Conservation (phyloP, 2,797 vertebrate genomes). For the Furcifer pardalis region DNA sequence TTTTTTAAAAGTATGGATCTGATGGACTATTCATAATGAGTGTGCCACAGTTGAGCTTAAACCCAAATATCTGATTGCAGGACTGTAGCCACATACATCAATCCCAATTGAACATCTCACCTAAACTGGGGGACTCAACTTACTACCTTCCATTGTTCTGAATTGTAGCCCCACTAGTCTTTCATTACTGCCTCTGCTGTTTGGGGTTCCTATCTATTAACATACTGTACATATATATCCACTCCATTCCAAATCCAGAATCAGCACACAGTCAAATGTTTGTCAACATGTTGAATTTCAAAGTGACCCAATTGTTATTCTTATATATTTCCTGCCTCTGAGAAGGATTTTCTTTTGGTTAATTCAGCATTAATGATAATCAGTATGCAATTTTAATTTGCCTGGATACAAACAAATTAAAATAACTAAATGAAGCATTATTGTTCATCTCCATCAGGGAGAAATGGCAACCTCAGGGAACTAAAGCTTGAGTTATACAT, state of each 20-base stretch:
- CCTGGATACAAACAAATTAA: conserved; percentile 14
- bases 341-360: neutral
- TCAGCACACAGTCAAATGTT: conserved; percentile 9
- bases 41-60: neutral
- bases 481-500: neutral
- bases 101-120: neutral
- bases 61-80: neutral
- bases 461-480: neutral
- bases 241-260: too few relatives aligned
- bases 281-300: neutral
- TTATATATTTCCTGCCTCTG: conserved; percentile 19
- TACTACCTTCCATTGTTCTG: too few relatives aligned
- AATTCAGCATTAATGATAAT: conserved; percentile 4
- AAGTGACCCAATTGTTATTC: conserved; percentile 7
- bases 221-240: too few relatives aligned
- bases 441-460: neutral
- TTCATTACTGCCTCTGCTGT: too few relatives aligned
- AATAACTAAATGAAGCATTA: neutral
- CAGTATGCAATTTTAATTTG: conserved; percentile 8
- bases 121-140: too few relatives aligned
- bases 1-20: neutral
- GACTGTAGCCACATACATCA: neutral
- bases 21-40: neutral
- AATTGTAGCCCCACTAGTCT: too few relatives aligned
- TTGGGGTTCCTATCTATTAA: too few relatives aligned